Percentiles rank a stretch among this genome's conserved stretches.
Conservation (phyloP, 2,113 vertebrate genomes). For the Rostratula benghalensis region DNA sequence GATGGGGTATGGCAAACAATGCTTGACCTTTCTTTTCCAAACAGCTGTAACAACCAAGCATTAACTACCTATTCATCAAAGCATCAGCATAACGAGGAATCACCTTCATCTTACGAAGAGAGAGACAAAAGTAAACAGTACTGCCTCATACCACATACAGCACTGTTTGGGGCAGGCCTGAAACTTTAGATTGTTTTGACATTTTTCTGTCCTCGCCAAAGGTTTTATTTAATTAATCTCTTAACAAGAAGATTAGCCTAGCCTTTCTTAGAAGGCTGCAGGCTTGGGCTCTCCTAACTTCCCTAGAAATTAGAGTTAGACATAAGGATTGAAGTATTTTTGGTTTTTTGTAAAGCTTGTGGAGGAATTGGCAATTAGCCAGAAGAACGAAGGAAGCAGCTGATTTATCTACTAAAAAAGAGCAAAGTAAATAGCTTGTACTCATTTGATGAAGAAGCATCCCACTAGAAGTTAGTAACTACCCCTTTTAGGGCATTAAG, state of each 20-base stretch:
- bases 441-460: background rate
- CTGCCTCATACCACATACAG: background rate
- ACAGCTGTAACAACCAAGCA: background rate
- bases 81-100: background rate
- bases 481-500: background rate
- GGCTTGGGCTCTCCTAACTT: background rate
- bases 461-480: background rate
- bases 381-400: background rate
- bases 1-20: background rate
- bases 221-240: background rate
- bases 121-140: background rate
- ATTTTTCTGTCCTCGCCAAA: background rate
- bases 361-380: background rate
- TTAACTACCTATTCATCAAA: slow-evolving; percentile 8
- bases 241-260: background rate
- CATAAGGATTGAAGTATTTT: background rate
- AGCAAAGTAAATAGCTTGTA: background rate
- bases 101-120: background rate
- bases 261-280: background rate
- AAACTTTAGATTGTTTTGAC: background rate
- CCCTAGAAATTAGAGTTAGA: background rate
- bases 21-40: background rate
- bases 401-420: background rate
- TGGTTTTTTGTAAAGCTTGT: background rate
- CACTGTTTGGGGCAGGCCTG: accelerated